phyloP scores from a whole-genome alignment of 2,888 invertebrate genomes.

The Odontocolon sp. region DNA sequence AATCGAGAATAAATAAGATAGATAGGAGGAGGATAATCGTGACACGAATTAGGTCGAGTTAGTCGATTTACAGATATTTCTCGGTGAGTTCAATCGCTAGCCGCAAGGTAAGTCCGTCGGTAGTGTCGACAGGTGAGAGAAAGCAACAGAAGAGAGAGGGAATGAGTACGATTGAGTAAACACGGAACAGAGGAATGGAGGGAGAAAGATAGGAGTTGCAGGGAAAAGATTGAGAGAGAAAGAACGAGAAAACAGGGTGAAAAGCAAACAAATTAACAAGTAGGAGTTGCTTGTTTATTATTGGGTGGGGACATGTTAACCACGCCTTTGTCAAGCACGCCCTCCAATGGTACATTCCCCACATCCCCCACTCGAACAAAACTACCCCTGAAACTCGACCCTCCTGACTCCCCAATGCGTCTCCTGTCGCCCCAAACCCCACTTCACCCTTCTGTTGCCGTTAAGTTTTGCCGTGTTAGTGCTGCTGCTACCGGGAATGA shows the following conservation, averaged over 20 bases:
- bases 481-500: conserved; percentile 67
- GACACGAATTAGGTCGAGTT: conserved; percentile 32
- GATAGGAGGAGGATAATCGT: neutral
- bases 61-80: conserved; percentile 30
- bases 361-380: conserved; percentile 58
- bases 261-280: conserved; percentile 79
- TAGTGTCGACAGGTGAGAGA: conserved; percentile 43
- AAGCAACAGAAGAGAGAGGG: conserved; percentile 37
- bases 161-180: neutral
- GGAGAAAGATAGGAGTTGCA: neutral
- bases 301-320: conserved; percentile 78
- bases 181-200: neutral
- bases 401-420: conserved; percentile 40
- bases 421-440: conserved; percentile 32
- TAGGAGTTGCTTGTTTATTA: conserved; percentile 78
- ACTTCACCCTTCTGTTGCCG: conserved; percentile 52
- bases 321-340: conserved; percentile 79
- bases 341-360: conserved; percentile 75
- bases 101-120: conserved; percentile 44
- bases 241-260: conserved; percentile 59
- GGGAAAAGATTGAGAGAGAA: neutral
- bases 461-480: conserved; percentile 57
- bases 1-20: conserved; percentile 4
- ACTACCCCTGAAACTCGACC: conserved; percentile 52
- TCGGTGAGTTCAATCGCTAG: conserved; percentile 63